Percentiles rank a stretch among this genome's conserved stretches.
Evolutionary conservation across 2,797 vertebrate species (phyloP).

Genomic region (Poeciliopsis infans): DNA sequence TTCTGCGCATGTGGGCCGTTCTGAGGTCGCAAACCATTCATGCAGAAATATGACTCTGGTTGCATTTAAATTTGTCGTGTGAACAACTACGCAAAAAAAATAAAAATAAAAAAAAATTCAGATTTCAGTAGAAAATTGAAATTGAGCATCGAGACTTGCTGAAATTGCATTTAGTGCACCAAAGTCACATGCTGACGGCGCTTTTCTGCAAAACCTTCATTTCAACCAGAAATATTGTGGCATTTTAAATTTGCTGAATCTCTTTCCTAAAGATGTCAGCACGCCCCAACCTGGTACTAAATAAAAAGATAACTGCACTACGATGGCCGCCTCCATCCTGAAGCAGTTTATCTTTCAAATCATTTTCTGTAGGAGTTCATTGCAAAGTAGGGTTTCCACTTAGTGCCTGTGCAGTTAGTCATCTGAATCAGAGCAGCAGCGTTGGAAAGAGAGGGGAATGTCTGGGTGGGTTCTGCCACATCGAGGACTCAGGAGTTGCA

Average conservation of each 20-base stretch:
- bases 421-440: slow-evolving; percentile 42
- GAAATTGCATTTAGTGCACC: neutral
- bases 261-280: neutral
- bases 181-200: neutral
- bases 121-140: too few species aligned
- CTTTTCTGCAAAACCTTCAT: neutral
- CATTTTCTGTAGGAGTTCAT: neutral
- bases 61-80: too few species aligned
- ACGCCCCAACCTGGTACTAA: neutral
- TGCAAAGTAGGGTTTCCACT: slow-evolving; percentile 14
- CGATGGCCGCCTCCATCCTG: neutral
- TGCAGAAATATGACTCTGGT: too few species aligned
- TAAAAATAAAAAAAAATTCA: too few species aligned
- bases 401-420: slow-evolving; percentile 29
- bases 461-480: neutral
- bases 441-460: neutral
- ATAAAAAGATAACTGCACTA: neutral
- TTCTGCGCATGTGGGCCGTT: neutral
- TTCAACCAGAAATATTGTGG: neutral
- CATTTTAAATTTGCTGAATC: neutral
- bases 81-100: too few species aligned
- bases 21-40: neutral
- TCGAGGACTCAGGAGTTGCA: neutral
- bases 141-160: too few species aligned
- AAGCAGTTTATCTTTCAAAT: neutral